These are phyloP conservation scores for Smithornis capensis DNA, from an alignment of 2,113 vertebrate species.

Conservation along the genomic window DNA sequence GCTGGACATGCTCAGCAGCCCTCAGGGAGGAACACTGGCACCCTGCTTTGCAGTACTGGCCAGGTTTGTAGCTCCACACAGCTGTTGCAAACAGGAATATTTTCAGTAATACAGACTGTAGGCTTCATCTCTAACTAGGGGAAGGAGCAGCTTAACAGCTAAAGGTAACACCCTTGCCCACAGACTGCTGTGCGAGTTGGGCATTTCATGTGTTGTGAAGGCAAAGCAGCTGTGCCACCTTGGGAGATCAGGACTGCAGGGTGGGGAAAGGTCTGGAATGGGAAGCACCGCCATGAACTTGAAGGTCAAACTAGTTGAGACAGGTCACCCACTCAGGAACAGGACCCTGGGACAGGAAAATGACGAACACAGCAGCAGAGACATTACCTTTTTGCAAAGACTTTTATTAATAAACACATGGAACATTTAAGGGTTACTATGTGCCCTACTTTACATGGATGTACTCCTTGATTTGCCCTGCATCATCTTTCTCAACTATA, in stretches of 20 bases:
- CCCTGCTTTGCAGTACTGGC: background rate
- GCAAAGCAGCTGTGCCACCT: background rate
- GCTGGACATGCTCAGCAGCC: background rate
- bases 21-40: background rate
- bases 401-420: slow-evolving; percentile 68
- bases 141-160: background rate
- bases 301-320: background rate
- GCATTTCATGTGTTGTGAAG: background rate
- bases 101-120: background rate
- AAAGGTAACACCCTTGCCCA: background rate
- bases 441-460: background rate
- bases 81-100: background rate
- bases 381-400: background rate
- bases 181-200: background rate
- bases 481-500: background rate
- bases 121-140: background rate
- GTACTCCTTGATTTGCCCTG: background rate
- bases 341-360: background rate
- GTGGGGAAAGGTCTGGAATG: background rate
- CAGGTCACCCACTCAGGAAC: background rate
- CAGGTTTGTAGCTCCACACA: background rate
- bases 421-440: slow-evolving; percentile 26
- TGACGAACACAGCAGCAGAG: background rate
- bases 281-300: background rate
- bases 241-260: accelerated